phyloP scores from a whole-genome alignment of 2,113 vertebrate genomes.

The Pavo muticus region DNA sequence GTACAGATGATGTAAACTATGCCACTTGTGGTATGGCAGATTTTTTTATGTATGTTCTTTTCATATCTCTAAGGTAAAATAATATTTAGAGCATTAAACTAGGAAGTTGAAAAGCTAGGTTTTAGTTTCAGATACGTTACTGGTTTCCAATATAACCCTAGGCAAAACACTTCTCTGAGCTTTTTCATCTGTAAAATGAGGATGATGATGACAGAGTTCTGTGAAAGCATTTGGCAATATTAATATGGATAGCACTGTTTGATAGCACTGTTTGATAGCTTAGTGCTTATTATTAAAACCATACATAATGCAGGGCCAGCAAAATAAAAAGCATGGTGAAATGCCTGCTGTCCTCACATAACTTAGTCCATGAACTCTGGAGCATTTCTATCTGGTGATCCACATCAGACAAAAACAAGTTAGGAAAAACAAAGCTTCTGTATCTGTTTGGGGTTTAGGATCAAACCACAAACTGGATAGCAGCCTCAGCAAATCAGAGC shows the following conservation, averaged over 20 bases:
- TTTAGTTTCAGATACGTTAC: slow-evolving; percentile 3
- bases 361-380: neutral
- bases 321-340: slow-evolving; percentile 10
- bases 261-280: neutral
- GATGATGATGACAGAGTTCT: neutral
- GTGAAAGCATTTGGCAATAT: neutral
- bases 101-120: neutral
- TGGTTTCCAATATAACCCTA: neutral
- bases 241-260: neutral
- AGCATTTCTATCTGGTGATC: neutral
- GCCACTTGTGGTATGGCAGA: neutral
- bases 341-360: neutral
- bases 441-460: neutral
- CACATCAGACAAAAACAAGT: neutral
- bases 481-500: neutral
- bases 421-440: neutral
- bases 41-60: neutral
- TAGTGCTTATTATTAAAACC: slow-evolving; percentile 1
- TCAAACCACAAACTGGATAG: neutral
- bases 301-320: neutral
- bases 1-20: neutral
- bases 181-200: slow-evolving; percentile 35
- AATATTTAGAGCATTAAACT: neutral
- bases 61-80: neutral
- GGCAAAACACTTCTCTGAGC: neutral